Percentiles rank a stretch among this genome's conserved stretches.
Evolutionary conservation across 2,797 vertebrate species (phyloP).

Genomic region (Acanthornis magna): DNA sequence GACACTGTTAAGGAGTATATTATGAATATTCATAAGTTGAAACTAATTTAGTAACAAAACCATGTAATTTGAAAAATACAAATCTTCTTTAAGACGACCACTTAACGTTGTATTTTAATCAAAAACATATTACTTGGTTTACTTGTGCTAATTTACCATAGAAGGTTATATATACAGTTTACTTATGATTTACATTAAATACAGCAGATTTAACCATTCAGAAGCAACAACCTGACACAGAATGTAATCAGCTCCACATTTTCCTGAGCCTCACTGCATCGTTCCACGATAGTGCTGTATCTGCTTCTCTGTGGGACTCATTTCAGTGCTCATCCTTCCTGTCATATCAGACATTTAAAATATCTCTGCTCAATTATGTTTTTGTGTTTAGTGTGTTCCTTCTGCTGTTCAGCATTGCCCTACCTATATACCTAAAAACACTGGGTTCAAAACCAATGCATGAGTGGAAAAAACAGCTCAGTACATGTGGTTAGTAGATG

Average conservation of each 20-base stretch:
- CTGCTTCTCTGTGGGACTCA: background rate
- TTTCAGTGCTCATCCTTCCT: background rate
- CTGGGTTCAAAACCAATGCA: accelerated
- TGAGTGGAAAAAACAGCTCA: background rate
- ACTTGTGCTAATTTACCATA: background rate
- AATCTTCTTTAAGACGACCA: conserved; percentile 7
- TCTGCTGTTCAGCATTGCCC: background rate
- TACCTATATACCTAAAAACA: background rate
- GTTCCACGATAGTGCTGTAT: accelerated
- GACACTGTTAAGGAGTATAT: conserved; percentile 4
- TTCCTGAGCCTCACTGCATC: background rate
- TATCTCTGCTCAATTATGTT: accelerated
- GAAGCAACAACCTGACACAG: background rate
- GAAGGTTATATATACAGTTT: background rate
- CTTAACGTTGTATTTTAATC: background rate
- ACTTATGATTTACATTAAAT: background rate
- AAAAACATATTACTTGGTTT: background rate
- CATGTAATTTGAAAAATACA: conserved; percentile 49
- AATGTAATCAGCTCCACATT: background rate
- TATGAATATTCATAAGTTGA: conserved; percentile 61
- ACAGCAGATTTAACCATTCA: background rate
- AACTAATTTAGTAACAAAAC: conserved; percentile 57
- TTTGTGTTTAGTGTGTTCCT: background rate
- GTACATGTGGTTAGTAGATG: accelerated
- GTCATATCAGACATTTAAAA: background rate